phyloP scores from a whole-genome alignment of 1,140 invertebrate species.

The Metopolophium dirhodum region DNA sequence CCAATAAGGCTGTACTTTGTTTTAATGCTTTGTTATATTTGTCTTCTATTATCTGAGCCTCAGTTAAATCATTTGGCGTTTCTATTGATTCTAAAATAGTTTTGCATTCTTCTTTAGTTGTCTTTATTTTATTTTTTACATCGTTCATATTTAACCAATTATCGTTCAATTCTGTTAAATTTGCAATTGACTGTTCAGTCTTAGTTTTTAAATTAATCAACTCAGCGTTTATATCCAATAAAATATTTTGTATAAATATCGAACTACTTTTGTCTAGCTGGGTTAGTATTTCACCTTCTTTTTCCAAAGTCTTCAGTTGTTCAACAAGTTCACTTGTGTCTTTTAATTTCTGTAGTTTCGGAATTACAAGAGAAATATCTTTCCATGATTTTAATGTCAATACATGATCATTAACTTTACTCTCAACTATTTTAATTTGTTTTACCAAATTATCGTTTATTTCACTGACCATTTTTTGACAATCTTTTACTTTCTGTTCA shows the following conservation, averaged over 20 bases:
- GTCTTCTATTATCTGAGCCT: constrained; percentile 70
- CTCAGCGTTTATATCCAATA: background rate
- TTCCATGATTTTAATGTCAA: background rate
- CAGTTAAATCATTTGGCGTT: constrained; percentile 71
- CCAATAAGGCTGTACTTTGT: constrained; percentile 76
- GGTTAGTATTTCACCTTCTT: background rate
- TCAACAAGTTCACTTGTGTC: background rate
- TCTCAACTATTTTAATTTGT: background rate
- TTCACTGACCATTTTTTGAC: background rate
- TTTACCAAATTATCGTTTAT: background rate
- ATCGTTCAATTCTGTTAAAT: background rate
- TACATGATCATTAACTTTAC: background rate
- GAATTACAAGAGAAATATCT: background rate
- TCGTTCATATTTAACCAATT: constrained; percentile 20
- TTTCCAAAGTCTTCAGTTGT: background rate
- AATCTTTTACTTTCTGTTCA: constrained; percentile 43
- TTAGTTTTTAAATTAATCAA: constrained; percentile 9
- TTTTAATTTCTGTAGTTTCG: constrained; percentile 8
- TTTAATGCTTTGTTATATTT: constrained; percentile 78
- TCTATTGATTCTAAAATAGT: constrained; percentile 60
- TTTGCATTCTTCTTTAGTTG: constrained; percentile 14
- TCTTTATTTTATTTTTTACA: constrained; percentile 19
- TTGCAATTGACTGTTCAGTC: background rate
- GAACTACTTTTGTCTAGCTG: constrained; percentile 20
- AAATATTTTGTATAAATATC: background rate